A percentile compares a stretch with the other conserved stretches of the same genome.
Evolutionary conservation across 1,140 invertebrate species (phyloP).

Genomic region (Ericerus pela): DNA sequence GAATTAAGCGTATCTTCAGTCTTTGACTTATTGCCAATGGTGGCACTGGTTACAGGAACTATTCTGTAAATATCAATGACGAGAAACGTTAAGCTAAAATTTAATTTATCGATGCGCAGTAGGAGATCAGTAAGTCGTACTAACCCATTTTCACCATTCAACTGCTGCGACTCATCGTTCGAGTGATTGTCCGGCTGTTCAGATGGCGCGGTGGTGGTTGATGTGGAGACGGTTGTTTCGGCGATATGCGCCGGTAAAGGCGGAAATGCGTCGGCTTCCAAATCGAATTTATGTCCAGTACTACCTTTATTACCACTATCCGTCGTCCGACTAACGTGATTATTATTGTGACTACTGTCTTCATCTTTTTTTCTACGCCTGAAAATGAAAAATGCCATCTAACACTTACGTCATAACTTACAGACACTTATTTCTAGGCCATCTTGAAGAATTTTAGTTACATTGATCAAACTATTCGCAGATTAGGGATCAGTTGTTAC

Average conservation of each 20-base stretch:
- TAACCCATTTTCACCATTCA: conserved; percentile 1
- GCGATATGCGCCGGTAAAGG: conserved; percentile 42
- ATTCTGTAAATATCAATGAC: background rate
- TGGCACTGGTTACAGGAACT: conserved; percentile 6
- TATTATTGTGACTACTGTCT: background rate
- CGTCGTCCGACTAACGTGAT: background rate
- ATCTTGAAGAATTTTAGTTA: no score
- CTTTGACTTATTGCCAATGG: conserved; percentile 1
- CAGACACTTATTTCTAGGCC: no score
- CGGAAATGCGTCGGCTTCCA: conserved; percentile 65
- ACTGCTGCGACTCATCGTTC: conserved; percentile 7
- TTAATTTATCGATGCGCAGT: background rate
- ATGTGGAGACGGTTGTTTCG: conserved; percentile 18
- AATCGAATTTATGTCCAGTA: conserved; percentile 44
- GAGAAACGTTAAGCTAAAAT: background rate
- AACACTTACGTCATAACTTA: no score
- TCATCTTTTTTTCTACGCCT: conserved; percentile 1
- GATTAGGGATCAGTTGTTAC: no score
- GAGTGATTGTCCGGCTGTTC: conserved; percentile 14
- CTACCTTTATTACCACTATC: background rate
- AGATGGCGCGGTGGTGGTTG: conserved; percentile 21
- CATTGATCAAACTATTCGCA: no score
- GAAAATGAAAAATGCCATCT: background rate
- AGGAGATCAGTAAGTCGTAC: background rate
- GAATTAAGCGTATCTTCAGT: conserved; percentile 11